phyloP scores from a whole-genome alignment of 2,888 invertebrate species.

The Cerastoderma edule region DNA sequence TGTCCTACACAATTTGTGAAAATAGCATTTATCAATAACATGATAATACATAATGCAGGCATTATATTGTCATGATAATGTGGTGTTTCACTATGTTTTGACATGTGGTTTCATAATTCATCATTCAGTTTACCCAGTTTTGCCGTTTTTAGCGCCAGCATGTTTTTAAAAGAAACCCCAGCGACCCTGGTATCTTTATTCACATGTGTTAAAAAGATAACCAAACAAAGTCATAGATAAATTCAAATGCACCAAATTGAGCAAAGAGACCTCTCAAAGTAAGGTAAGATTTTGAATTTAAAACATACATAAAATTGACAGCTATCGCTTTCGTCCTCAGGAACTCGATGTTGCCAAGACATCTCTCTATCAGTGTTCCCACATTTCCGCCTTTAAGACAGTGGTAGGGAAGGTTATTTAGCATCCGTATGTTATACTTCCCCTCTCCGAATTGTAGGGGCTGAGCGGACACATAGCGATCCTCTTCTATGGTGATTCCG shows the following conservation, averaged over 20 bases:
- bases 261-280: neutral
- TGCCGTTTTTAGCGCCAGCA: too few relatives aligned
- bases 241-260: neutral
- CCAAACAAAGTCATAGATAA: too few relatives aligned
- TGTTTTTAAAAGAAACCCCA: too few relatives aligned
- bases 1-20: too few relatives aligned
- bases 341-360: conserved; percentile 76
- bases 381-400: conserved; percentile 62
- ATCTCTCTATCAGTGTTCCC: conserved; percentile 70
- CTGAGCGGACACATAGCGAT: conserved; percentile 73
- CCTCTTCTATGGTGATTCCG: conserved; percentile 60
- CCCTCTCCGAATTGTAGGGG: conserved; percentile 69
- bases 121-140: too few relatives aligned
- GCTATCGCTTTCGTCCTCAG: conserved; percentile 15
- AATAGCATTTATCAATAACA: too few relatives aligned
- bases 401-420: conserved; percentile 78
- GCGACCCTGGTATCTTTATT: too few relatives aligned
- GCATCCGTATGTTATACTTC: conserved; percentile 73
- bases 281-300: neutral
- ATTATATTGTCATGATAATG: too few relatives aligned
- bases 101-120: too few relatives aligned
- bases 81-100: too few relatives aligned
- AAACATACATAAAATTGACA: conserved; percentile 14
- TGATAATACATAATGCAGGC: too few relatives aligned
- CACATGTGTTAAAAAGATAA: too few relatives aligned